Conservation (phyloP, 1,140 invertebrate genomes). For the Frieseomelitta varia region DNA sequence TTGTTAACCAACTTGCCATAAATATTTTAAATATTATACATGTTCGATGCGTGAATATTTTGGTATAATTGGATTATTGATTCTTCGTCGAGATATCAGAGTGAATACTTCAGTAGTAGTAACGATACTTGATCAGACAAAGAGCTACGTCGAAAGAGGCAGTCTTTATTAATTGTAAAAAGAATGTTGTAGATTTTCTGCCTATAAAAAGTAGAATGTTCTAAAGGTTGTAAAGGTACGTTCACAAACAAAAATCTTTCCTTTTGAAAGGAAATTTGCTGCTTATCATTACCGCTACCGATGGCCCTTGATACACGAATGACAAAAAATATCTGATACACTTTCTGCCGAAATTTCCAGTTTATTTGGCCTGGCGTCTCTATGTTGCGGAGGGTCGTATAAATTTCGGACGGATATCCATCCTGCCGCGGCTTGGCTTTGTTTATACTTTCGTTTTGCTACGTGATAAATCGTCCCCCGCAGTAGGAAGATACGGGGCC, state of each 20-base stretch:
- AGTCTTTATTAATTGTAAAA: neutral
- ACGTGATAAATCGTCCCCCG: constrained; percentile 18
- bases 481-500: constrained; percentile 2
- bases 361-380: no score
- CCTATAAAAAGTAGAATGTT: no score
- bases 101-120: neutral
- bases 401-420: neutral
- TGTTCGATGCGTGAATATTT: neutral
- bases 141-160: no score
- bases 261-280: no score
- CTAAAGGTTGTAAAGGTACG: no score
- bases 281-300: neutral
- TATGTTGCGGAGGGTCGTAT: neutral
- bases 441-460: constrained; percentile 34
- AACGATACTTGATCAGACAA: no score
- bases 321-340: no score
- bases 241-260: neutral
- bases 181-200: no score
- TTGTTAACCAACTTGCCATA: no score
- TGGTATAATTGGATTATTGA: no score
- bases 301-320: neutral
- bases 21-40: no score
- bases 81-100: no score
- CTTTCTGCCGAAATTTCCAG: neutral
- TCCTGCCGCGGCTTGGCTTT: neutral